These are phyloP conservation scores for Drosophila takahashii DNA, from an alignment of 1,140 invertebrate species.

Conservation along the genomic window DNA sequence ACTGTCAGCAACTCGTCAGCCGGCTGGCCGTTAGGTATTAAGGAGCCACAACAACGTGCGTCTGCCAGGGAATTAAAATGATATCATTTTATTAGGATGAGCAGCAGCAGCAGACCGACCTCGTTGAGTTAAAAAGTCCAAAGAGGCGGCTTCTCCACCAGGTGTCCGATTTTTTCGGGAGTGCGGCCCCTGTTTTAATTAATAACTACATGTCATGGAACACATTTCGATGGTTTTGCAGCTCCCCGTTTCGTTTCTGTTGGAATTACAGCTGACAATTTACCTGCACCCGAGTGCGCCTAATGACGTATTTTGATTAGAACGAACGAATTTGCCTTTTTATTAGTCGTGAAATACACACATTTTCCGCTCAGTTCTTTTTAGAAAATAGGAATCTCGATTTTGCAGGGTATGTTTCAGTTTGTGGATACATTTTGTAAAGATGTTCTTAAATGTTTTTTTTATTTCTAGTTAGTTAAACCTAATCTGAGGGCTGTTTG, in stretches of 20 bases:
- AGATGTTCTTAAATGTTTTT: too few species aligned
- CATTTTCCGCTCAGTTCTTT: too few species aligned
- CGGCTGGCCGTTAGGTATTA: neutral
- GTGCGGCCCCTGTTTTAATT: conserved; percentile 17
- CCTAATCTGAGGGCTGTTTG: too few species aligned
- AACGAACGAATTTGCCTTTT: too few species aligned
- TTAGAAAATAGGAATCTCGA: too few species aligned
- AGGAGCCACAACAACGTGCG: conserved; percentile 19
- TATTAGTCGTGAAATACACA: too few species aligned
- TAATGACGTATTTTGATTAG: neutral
- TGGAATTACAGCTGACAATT: neutral
- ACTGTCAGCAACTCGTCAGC: conserved; percentile 51
- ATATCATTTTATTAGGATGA: conserved; percentile 23
- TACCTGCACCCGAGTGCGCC: neutral
- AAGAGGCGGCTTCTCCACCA: neutral
- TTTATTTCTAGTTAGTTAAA: too few species aligned
- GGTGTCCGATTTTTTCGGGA: neutral
- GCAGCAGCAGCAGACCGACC: neutral
- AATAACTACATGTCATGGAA: conserved; percentile 2
- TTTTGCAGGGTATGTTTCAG: too few species aligned
- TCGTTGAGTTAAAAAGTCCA: too few species aligned
- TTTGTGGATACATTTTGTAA: too few species aligned
- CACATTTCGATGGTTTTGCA: neutral
- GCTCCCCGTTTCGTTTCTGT: neutral
- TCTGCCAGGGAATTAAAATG: conserved; percentile 5